A percentile compares a stretch with the other conserved stretches of the same genome.
Evolutionary conservation across 2,113 vertebrate species (phyloP).

Genomic region (Thinocorus orbignyianus): DNA sequence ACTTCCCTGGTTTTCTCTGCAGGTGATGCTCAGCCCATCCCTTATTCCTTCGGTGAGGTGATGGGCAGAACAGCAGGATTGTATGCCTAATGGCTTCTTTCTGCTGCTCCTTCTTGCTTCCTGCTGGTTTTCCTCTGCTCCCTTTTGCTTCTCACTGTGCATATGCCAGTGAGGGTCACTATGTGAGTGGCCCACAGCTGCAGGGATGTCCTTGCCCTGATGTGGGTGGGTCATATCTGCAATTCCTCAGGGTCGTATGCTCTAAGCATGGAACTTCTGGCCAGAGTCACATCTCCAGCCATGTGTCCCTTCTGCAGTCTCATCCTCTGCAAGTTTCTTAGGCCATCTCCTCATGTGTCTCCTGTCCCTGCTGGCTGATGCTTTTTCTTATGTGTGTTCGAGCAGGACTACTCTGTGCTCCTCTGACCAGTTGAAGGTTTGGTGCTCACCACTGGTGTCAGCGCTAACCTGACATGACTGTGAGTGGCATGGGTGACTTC

Average conservation of each 20-base stretch:
- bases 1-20: neutral
- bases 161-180: neutral
- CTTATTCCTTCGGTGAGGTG: neutral
- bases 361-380: neutral
- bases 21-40: neutral
- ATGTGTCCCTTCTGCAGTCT: neutral
- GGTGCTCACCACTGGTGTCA: accelerated
- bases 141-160: neutral
- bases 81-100: neutral
- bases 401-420: neutral
- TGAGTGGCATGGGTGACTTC: accelerated
- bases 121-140: neutral
- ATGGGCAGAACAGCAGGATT: neutral
- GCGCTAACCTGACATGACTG: accelerated
- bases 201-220: neutral
- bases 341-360: neutral
- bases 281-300: neutral
- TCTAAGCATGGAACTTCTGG: neutral
- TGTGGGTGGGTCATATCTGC: neutral
- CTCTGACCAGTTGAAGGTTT: neutral
- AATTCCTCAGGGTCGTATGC: neutral
- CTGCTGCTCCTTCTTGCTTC: neutral
- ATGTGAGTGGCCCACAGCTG: neutral
- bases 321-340: neutral
- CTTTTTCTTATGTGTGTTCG: neutral